These are phyloP conservation scores for Probosciger aterrimus DNA, from an alignment of 2,113 vertebrate species.

Conservation along the genomic window DNA sequence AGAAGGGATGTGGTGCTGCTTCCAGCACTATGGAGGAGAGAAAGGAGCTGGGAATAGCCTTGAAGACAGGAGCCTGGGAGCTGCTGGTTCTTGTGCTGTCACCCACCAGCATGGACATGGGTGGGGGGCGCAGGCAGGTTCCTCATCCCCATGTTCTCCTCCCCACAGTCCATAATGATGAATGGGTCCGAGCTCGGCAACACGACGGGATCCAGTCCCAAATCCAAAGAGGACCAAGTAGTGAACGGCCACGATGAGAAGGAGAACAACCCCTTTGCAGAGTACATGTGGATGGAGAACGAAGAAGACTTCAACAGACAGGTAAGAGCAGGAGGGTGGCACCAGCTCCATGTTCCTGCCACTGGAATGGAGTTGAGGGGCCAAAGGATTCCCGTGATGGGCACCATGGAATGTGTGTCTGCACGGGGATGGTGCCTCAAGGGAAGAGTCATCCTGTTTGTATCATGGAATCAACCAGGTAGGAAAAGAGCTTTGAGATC, in stretches of 20 bases:
- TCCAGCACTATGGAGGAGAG: background rate
- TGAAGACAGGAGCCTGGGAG: background rate
- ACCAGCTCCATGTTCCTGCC: accelerated
- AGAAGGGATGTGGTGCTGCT: background rate
- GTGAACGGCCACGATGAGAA: constrained; percentile 86
- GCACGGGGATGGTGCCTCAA: background rate
- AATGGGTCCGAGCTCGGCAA: constrained; percentile 87
- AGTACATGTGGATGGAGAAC: constrained; percentile 99
- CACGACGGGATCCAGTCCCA: constrained; percentile 70
- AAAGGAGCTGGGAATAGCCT: background rate
- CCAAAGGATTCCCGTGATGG: background rate
- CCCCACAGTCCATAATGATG: constrained; percentile 84
- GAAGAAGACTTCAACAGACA: constrained; percentile 95
- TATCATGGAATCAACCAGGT: background rate
- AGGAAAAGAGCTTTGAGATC: background rate
- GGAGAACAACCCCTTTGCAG: constrained; percentile 89
- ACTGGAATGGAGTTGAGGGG: accelerated
- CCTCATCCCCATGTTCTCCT: background rate
- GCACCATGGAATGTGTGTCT: background rate
- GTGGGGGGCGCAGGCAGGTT: accelerated
- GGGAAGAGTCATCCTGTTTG: background rate
- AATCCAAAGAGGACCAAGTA: constrained; percentile 83
- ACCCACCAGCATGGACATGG: too few species aligned
- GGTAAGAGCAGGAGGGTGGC: constrained; percentile 63
- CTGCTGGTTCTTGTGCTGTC: background rate